Evolutionary conservation across 2,797 vertebrate species (phyloP), one percentile per base, ranked within the genome.

Genomic region (Chelonia mydas): DNA sequence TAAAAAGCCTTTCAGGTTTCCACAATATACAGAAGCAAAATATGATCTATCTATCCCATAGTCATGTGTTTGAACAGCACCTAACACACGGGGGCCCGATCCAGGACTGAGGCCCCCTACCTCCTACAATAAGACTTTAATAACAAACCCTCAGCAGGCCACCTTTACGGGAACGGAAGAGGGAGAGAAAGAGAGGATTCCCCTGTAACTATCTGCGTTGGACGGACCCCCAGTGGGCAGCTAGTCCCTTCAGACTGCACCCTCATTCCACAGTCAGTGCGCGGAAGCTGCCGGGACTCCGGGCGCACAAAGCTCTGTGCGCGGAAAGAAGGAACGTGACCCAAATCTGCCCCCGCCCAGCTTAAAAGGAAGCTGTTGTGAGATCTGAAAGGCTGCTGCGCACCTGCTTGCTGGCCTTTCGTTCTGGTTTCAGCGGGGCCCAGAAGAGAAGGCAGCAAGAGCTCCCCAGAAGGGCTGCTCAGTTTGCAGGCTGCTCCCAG

Each of bases 281-380:
- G 10, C 37, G 25, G 68, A 41, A 23, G 6, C 21, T 5, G 3
- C 6, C 3, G 2, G 11, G 59, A 15, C 59, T 33, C 59, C 6
- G 59, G 37, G 68, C n/a, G 25, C 6, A 37, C 19, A 5, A 23
- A 5, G n/a, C 37, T 72, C 68, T 41, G 37, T n/a, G 9, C 4
- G 15, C 5, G 61, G 77, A 5, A 25, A 31, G 25, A 5, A 37
- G 3, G 27, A 12, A 0, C 16, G 25, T 5, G 37, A 49, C 47
- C 41, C 65, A 2, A 88, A 65, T 1, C 11, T 6, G 11, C 33
- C 0, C 47, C 72, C 1, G 0, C 1, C 0, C 0, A 0, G 6
- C 25, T 2, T 0, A 0, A 15, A 37, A 7, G 0, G 27, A 51
- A 86, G 23, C 21, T 10, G 6, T 3, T 23, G 21, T 0, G 1